Conservation (phyloP, 2,888 invertebrate genomes). For the Mongoloraphidia duomilia region DNA sequence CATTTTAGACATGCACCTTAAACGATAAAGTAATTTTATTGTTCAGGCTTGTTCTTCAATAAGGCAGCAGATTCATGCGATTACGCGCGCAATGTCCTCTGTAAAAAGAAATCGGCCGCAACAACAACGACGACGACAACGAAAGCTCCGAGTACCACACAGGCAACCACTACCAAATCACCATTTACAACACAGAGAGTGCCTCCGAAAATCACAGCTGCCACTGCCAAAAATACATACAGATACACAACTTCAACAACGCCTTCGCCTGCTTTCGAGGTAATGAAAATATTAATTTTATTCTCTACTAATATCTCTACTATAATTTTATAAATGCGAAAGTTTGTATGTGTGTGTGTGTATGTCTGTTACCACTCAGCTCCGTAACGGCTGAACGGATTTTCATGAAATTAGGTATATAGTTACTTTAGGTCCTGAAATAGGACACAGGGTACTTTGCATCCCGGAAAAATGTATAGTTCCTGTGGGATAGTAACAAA, state of each 20-base stretch:
- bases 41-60: constrained; percentile 71
- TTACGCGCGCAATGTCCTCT: constrained; percentile 75
- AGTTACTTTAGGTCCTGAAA: too few relatives aligned
- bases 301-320: too few relatives aligned
- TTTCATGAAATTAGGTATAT: too few relatives aligned
- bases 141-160: constrained; percentile 23
- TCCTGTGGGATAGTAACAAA: too few relatives aligned
- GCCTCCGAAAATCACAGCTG: constrained; percentile 27
- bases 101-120: constrained; percentile 46
- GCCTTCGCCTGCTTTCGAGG: constrained; percentile 16
- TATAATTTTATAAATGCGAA: too few relatives aligned
- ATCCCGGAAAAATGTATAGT: too few relatives aligned
- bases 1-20: too few relatives aligned
- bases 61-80: constrained; percentile 86
- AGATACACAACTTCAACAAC: constrained; percentile 24
- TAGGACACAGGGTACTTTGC: too few relatives aligned
- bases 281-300: constrained; percentile 4
- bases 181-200: constrained; percentile 28
- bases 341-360: too few relatives aligned
- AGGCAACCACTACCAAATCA: constrained; percentile 34
- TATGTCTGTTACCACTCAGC: too few relatives aligned
- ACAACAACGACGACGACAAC: constrained; percentile 35
- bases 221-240: constrained; percentile 26
- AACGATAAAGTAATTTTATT: too few relatives aligned
- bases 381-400: too few relatives aligned